Evolutionary conservation across 2,797 vertebrate species (phyloP).

Genomic region (Macropodus opercularis): DNA sequence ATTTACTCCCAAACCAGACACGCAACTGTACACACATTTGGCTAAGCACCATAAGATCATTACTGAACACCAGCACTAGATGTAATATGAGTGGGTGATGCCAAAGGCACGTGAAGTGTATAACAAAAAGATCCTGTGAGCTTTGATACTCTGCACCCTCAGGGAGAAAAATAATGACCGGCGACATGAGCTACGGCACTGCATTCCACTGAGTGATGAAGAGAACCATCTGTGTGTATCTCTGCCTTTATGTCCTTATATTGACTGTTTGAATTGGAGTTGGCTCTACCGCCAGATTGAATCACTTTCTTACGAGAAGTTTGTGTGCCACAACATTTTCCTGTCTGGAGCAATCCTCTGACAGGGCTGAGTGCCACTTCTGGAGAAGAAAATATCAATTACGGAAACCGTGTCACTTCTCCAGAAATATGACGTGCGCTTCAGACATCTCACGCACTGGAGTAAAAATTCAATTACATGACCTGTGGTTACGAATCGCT

Average conservation of each 20-base stretch:
- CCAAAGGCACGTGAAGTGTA: conserved; percentile 43
- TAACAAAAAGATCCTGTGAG: conserved; percentile 48
- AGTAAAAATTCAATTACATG: conserved; percentile 11
- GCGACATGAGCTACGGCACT: conserved; percentile 27
- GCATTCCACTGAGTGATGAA: conserved; percentile 46
- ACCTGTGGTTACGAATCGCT: conserved; percentile 28
- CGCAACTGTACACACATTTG: not conserved
- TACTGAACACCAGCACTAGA: conserved; percentile 28
- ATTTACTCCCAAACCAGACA: not conserved
- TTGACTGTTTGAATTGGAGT: conserved; percentile 52
- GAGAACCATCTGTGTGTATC: conserved; percentile 30
- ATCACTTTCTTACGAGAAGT: conserved; percentile 45
- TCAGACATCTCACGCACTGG: not conserved
- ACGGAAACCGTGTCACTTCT: conserved; percentile 47
- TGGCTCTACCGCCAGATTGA: conserved; percentile 50
- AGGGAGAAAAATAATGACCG: conserved; percentile 56
- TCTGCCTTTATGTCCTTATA: conserved; percentile 44
- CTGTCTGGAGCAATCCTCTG: conserved; percentile 26
- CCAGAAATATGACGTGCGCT: conserved; percentile 34
- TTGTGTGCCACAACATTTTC: conserved; percentile 49
- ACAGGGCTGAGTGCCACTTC: conserved; percentile 39
- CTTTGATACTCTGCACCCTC: conserved; percentile 46
- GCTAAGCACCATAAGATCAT: conserved; percentile 18
- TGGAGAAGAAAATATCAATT: conserved; percentile 51
- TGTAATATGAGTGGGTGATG: conserved; percentile 31